A percentile compares a stretch with the other conserved stretches of the same genome.
These are phyloP conservation scores for Tethea ocularis DNA, from an alignment of 2,888 invertebrate genomes.

Conservation along the genomic window DNA sequence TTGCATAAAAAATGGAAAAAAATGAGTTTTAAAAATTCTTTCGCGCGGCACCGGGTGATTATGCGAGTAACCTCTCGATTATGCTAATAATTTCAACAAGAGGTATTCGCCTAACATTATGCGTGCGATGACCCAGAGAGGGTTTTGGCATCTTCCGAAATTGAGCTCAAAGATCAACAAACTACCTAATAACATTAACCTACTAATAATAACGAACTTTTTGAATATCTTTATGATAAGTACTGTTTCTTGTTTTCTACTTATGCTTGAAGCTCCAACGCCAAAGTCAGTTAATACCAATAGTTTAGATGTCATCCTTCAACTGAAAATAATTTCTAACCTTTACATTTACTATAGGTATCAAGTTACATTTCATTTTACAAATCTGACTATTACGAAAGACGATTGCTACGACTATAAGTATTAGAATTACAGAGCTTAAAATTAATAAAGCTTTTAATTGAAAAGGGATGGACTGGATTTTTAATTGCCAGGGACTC, in stretches of 20 bases:
- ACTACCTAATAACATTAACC: background rate
- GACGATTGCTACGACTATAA: too few relatives aligned
- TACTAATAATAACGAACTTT: background rate
- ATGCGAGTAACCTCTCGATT: conserved; percentile 6
- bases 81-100: conserved; percentile 8
- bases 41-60: conserved; percentile 3
- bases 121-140: conserved; percentile 8
- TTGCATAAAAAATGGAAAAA: conserved; percentile 6
- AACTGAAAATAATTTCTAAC: too few relatives aligned
- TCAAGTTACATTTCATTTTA: too few relatives aligned
- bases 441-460: too few relatives aligned
- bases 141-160: background rate
- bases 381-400: too few relatives aligned
- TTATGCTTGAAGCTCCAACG: background rate
- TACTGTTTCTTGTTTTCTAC: background rate
- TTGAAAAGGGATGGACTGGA: too few relatives aligned
- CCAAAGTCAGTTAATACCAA: too few relatives aligned
- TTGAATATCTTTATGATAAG: background rate
- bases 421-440: too few relatives aligned
- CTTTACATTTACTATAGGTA: too few relatives aligned
- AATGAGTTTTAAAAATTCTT: background rate
- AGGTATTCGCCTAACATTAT: conserved; percentile 8
- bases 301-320: too few relatives aligned
- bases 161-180: conserved; percentile 1
- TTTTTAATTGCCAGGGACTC: too few relatives aligned